phyloP scores from a whole-genome alignment of 30 jellyfish, hydroid and myxozoan species.

The Nemopilema nomurai region DNA sequence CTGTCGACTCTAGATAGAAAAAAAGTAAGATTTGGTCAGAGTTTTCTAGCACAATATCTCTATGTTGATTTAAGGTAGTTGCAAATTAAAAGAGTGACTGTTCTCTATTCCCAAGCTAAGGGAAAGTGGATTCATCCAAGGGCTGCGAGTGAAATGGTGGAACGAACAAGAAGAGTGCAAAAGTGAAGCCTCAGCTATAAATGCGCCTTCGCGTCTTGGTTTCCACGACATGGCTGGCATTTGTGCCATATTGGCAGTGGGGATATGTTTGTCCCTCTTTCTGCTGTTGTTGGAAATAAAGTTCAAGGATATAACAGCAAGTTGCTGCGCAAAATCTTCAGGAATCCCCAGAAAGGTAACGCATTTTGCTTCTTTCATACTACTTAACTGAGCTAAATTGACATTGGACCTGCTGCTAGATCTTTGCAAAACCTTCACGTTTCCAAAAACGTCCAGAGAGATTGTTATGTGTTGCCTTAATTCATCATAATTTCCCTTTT shows the following conservation, averaged over 20 bases:
- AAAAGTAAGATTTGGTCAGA: no score
- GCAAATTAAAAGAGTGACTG: background rate
- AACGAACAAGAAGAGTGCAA: constrained; percentile 76
- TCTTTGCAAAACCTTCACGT: no score
- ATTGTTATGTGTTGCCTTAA: no score
- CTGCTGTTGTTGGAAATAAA: constrained; percentile 55
- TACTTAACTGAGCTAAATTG: no score
- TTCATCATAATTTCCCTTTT: background rate
- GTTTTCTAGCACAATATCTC: no score
- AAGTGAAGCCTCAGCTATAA: constrained; percentile 1
- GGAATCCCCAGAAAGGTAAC: constrained; percentile 37
- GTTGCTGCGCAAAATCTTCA: constrained; percentile 26
- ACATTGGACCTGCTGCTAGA: no score
- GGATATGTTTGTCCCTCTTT: constrained; percentile 52
- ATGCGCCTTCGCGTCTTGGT: constrained; percentile 38
- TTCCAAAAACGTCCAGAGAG: no score
- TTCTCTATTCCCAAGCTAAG: constrained; percentile 48
- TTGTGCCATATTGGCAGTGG: constrained; percentile 69
- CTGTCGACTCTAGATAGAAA: no score
- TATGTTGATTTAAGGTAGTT: no score
- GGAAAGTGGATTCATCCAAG: constrained; percentile 74
- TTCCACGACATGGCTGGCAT: constrained; percentile 73
- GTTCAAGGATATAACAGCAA: constrained; percentile 5
- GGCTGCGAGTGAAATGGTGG: constrained; percentile 91
- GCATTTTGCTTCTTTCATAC: background rate